Evolutionary conservation across 2,113 vertebrate species (phyloP).

Genomic region (Ammodytes dubius): DNA sequence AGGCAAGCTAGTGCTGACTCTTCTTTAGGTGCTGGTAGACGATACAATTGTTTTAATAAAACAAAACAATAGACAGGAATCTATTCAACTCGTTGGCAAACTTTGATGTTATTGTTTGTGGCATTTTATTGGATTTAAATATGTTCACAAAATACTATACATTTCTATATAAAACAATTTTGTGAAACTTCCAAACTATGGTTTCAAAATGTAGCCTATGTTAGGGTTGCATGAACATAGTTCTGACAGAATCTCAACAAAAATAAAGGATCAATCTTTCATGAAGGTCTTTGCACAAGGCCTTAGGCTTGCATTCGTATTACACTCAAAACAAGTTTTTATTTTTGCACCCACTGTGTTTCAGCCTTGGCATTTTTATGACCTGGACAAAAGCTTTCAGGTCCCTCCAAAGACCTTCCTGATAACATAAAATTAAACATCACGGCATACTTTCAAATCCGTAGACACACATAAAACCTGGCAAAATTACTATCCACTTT

Average conservation of each 20-base stretch:
- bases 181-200: neutral
- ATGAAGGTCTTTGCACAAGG: constrained; percentile 37
- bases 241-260: neutral
- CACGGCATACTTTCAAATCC: neutral
- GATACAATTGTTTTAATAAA: neutral
- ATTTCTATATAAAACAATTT: neutral
- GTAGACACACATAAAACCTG: constrained; percentile 15
- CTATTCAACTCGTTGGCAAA: neutral
- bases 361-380: constrained; percentile 60
- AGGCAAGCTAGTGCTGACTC: neutral
- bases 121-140: neutral
- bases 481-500: constrained; percentile 2
- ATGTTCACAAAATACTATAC: neutral
- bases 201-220: neutral
- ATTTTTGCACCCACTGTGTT: constrained; percentile 30
- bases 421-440: constrained; percentile 48
- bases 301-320: constrained; percentile 39
- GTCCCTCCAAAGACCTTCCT: constrained; percentile 24
- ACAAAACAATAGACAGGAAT: neutral
- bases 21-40: neutral
- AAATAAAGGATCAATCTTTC: neutral
- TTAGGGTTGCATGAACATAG: neutral
- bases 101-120: neutral
- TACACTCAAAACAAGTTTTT: constrained; percentile 25
- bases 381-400: constrained; percentile 46